Evolutionary conservation across 2,113 vertebrate genomes (phyloP), one percentile per base, ranked within the genome.

Genomic region (Callaeas wilsoni): DNA sequence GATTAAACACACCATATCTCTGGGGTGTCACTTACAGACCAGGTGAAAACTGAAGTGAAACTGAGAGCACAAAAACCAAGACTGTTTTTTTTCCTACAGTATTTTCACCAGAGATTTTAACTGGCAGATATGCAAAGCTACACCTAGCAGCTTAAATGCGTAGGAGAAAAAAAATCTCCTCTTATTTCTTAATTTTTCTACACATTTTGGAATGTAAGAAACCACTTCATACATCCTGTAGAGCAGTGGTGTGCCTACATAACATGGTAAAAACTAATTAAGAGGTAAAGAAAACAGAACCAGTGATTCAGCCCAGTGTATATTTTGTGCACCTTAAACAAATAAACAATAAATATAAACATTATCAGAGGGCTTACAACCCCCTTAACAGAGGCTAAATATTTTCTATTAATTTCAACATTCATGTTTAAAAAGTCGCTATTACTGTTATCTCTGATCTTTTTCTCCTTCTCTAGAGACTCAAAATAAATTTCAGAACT

Each of bases 401-500:
- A 60, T 56, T 81, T 95, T 56, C 63, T 82, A 62, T 73, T 76
- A 12, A 64, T 91, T 87, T 76, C 57, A 62, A 89, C 5, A 11
- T 33, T 55, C 35, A 70, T 19, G 27, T 50, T 26, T 44, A 59
- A 77, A 46, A 60, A 41, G 14, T n/a, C 7, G 1, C 13, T 39
- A 13, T 14, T 79, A 32, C 42, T 25, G 6, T 49, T 85, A 69
- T 77, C 82, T 74, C n/a, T 39, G 22, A 89, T 68, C 25, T 84
- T 79, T 81, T 67, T 47, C 41, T 86, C 73, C 47, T 79, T 62
- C 67, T 85, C 75, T 47, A 42, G 67, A 78, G 82, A 59, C 56
- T 30, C 67, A 83, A 81, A 82, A 94, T 46, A 89, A 82, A 92
- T 84, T 47, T 91, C 71, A 94, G 60, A 74, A 93, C 63, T 39